Conservation (phyloP, 2,797 vertebrate genomes). For the Thripadectes ignobilis region DNA sequence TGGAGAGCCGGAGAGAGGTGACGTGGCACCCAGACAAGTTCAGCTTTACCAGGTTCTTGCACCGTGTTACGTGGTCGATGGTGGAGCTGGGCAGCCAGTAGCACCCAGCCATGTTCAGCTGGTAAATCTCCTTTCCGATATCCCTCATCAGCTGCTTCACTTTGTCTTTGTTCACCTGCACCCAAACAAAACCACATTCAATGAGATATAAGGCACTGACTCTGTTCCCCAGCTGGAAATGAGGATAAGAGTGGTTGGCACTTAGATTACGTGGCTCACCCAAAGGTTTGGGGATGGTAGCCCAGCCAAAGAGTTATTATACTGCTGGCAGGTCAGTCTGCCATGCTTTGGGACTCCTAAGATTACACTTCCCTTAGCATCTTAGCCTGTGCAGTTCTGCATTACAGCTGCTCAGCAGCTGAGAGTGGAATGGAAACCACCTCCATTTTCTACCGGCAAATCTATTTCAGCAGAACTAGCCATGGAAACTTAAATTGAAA, state of each 20-base stretch:
- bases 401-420: not conserved
- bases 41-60: constrained; percentile 86
- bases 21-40: constrained; percentile 90
- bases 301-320: not conserved
- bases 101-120: constrained; percentile 90
- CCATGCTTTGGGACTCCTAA: not conserved
- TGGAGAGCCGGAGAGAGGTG: constrained; percentile 88
- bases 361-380: not conserved
- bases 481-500: not conserved
- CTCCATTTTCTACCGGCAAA: not conserved
- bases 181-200: not conserved
- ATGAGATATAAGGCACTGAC: not conserved
- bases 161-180: constrained; percentile 84
- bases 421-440: not conserved
- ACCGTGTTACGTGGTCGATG: constrained; percentile 84
- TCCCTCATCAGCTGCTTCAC: constrained; percentile 83
- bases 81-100: constrained; percentile 90
- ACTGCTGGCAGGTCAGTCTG: not conserved
- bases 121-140: constrained; percentile 84
- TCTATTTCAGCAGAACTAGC: not conserved
- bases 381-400: not conserved
- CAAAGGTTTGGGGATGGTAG: not conserved
- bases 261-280: not conserved
- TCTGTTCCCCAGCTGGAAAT: not conserved
- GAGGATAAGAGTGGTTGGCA: not conserved